These are phyloP conservation scores for Desoria tigrina DNA, from an alignment of 2,888 invertebrate genomes.

Conservation along the genomic window DNA sequence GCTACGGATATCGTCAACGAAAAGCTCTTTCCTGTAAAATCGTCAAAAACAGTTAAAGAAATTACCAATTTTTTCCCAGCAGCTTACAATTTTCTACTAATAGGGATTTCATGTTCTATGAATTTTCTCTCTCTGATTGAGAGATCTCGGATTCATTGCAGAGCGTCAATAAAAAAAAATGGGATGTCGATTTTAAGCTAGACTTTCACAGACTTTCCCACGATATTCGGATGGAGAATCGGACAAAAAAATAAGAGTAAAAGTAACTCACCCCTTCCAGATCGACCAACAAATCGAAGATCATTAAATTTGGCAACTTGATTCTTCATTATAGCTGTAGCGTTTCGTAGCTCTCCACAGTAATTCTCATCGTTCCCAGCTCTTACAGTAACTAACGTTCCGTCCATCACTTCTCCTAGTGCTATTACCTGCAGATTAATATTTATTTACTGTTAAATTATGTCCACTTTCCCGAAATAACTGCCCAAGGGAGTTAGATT, in stretches of 20 bases:
- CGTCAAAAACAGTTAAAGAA: neutral
- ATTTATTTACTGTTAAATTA: neutral
- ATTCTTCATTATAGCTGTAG: constrained; percentile 95
- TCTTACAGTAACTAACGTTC: constrained; percentile 90
- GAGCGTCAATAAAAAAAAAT: too few relatives aligned
- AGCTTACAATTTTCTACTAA: too few relatives aligned
- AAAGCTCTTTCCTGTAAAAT: constrained; percentile 87
- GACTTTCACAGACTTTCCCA: too few relatives aligned
- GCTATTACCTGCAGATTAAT: constrained; percentile 88
- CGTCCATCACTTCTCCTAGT: constrained; percentile 90
- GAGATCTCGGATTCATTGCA: too few relatives aligned
- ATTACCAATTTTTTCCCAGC: too few relatives aligned
- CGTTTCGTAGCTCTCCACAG: constrained; percentile 92
- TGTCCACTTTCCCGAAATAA: too few relatives aligned
- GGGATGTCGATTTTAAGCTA: too few relatives aligned
- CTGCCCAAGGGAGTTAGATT: too few relatives aligned
- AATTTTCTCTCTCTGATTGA: too few relatives aligned
- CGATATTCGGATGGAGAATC: too few relatives aligned
- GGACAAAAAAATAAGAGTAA: too few relatives aligned
- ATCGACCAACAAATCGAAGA: constrained; percentile 95
- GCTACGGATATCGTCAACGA: constrained; percentile 93
- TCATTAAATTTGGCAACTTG: constrained; percentile 99
- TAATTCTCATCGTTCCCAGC: constrained; percentile 99
- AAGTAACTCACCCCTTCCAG: constrained; percentile 90
- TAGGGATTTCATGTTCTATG: too few relatives aligned